Evolutionary conservation across 1,140 invertebrate species (phyloP).

Genomic region (Neodiprion pinetum): DNA sequence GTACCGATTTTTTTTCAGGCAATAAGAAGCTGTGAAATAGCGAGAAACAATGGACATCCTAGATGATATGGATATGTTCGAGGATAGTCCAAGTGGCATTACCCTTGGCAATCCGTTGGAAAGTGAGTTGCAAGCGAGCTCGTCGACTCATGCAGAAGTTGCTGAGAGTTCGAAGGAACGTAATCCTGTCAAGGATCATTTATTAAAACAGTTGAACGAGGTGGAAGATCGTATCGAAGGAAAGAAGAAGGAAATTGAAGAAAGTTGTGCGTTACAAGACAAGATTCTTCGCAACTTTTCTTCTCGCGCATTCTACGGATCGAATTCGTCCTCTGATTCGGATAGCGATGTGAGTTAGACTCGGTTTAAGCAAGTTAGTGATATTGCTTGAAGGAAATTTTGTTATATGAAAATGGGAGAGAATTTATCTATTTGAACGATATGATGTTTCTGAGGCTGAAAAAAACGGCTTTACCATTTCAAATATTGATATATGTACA

Average conservation of each 20-base stretch:
- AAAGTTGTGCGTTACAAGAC: slow-evolving; percentile 29
- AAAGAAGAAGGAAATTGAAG: slow-evolving; percentile 33
- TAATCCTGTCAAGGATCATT: slow-evolving; percentile 48
- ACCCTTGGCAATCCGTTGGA: neutral
- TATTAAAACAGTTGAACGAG: slow-evolving; percentile 38
- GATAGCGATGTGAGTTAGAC: slow-evolving; percentile 41
- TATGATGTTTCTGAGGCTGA: slow-evolving; percentile 20
- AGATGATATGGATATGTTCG: neutral
- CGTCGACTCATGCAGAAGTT: neutral
- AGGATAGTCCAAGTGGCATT: neutral
- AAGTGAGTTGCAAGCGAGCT: neutral
- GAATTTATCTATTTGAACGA: slow-evolving; percentile 10
- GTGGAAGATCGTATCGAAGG: slow-evolving; percentile 35
- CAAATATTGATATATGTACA: neutral
- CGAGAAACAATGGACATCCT: neutral
- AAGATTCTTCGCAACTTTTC: slow-evolving; percentile 36
- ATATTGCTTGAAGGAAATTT: neutral
- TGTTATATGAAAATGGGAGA: neutral
- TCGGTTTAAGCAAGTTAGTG: neutral
- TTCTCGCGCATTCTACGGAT: slow-evolving; percentile 25
- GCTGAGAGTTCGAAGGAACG: neutral
- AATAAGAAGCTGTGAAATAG: no score
- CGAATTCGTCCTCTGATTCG: slow-evolving; percentile 33
- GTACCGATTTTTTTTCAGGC: no score
- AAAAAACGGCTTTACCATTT: neutral